Evolutionary conservation across 2,797 vertebrate genomes (phyloP).

Genomic region (Schizopygopsis pylzovi): DNA sequence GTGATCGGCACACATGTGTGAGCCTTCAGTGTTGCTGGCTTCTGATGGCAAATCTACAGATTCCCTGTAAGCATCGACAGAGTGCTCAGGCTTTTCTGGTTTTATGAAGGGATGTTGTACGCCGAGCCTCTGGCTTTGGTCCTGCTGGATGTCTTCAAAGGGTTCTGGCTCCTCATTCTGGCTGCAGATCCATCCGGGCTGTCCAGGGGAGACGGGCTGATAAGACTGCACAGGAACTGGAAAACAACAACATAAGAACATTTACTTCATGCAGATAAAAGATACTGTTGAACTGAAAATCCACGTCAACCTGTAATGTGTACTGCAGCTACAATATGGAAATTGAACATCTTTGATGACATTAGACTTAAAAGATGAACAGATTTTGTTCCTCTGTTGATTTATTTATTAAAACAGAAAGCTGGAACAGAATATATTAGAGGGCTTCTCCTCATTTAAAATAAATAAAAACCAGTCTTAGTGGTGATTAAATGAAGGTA

Average conservation of each 20-base stretch:
- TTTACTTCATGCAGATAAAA: background rate
- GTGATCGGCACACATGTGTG: slow-evolving; percentile 10
- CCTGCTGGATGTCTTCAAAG: slow-evolving; percentile 28
- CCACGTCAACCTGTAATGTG: background rate
- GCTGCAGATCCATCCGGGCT: slow-evolving; percentile 38
- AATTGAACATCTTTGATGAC: background rate
- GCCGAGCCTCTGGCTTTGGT: background rate
- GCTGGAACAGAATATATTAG: background rate
- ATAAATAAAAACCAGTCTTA: background rate
- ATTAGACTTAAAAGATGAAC: background rate
- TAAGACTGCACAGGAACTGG: slow-evolving; percentile 18
- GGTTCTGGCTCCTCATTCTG: slow-evolving; percentile 46
- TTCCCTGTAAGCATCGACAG: slow-evolving; percentile 22
- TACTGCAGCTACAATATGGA: background rate
- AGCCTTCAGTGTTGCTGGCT: background rate
- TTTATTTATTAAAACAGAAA: background rate
- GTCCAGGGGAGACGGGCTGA: slow-evolving; percentile 23
- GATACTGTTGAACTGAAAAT: background rate
- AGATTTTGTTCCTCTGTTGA: background rate
- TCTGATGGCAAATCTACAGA: slow-evolving; percentile 8
- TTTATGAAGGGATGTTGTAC: slow-evolving; percentile 41
- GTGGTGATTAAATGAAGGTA: background rate
- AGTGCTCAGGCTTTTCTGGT: slow-evolving; percentile 40
- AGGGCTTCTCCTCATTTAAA: background rate
- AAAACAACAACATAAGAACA: background rate